Evolutionary conservation across 2,888 invertebrate species (phyloP), one percentile per base, ranked within the genome.

Genomic region (Trachelus iudaicus): DNA sequence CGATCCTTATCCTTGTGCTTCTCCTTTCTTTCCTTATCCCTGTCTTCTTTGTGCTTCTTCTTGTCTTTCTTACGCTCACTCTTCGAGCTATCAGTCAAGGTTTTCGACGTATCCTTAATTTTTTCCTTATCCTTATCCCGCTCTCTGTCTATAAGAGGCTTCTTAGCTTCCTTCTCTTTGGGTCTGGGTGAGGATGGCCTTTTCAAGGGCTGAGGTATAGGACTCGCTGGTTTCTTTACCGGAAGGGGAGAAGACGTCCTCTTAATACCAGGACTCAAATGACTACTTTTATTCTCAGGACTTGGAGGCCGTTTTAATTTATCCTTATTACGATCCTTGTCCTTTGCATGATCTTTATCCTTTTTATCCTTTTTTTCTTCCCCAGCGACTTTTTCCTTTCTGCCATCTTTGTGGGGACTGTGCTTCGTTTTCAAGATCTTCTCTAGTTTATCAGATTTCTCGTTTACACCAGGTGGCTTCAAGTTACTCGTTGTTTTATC

Each of bases 41-140:
- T 92, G 76, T 94, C 94, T 83, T 94, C 94, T 86, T 94, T 94
- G 82, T 92, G 94, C 87, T 94, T 94, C 85, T 94, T 94, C 81
- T 94, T 95, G 85, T 92, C 93, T 77, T 93, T 94, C 6, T 89
- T 87, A 80, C 93, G 93, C 79, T 94, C 94, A 0, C 93, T 93
- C 73, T 92, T 92, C 76, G 88, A 88, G 69, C 90, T 82, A 73
- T 90, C 87, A 69, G 83, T 87, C 79, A 88, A 85, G 34, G 88
- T 87, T 68, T 84, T 82, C 23, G 77, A 75, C 75, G 81, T 87
- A 34, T 87, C 88, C 35, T 85, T 84, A 69, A 83, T 83, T 77
- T 81, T 85, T 76, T 86, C 82, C 73, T 84, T 77, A 76, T 88
- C 89, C 69, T 85, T 89, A 13, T 88, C 88, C n/a, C 85, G 86